These are phyloP conservation scores for Hirtodrosophila duncani DNA, from an alignment of 2,888 invertebrate species.

Conservation along the genomic window DNA sequence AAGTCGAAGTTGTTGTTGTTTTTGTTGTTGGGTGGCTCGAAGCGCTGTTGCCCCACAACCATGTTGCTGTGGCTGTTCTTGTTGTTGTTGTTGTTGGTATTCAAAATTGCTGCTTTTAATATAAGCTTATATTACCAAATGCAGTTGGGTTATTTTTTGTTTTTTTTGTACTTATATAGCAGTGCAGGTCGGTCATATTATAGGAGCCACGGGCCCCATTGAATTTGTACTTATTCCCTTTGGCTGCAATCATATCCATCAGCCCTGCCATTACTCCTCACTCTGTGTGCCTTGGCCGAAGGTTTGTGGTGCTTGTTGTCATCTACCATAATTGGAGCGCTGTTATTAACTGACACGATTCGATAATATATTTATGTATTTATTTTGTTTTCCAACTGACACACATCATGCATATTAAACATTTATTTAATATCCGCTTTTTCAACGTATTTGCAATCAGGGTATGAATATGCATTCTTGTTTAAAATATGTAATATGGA, in stretches of 20 bases:
- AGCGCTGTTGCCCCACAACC: neutral
- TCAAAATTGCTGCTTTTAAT: conserved; percentile 69
- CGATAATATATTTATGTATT: conserved; percentile 35
- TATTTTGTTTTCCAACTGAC: conserved; percentile 2
- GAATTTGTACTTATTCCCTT: conserved; percentile 41
- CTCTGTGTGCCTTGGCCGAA: neutral
- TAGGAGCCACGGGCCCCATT: conserved; percentile 66
- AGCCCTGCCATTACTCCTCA: neutral
- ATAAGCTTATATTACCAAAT: conserved; percentile 68
- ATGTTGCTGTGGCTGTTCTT: conserved; percentile 6
- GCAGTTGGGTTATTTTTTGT: conserved; percentile 45
- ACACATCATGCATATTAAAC: too few relatives aligned
- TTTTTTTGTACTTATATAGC: conserved; percentile 54
- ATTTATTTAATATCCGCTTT: neutral
- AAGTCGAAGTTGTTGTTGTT: conserved; percentile 29
- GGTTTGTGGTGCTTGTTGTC: conserved; percentile 38
- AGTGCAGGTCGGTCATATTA: conserved; percentile 67
- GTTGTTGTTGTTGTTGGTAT: conserved; percentile 1
- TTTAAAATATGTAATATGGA: too few relatives aligned
- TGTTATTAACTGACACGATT: conserved; percentile 64
- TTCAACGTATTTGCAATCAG: too few relatives aligned
- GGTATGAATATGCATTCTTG: too few relatives aligned
- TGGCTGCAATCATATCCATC: conserved; percentile 53
- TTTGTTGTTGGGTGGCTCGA: too few relatives aligned
- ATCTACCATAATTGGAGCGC: conserved; percentile 64